Evolutionary conservation across 2,113 vertebrate species (phyloP).

Genomic region (Choloepus hoffmanni): DNA sequence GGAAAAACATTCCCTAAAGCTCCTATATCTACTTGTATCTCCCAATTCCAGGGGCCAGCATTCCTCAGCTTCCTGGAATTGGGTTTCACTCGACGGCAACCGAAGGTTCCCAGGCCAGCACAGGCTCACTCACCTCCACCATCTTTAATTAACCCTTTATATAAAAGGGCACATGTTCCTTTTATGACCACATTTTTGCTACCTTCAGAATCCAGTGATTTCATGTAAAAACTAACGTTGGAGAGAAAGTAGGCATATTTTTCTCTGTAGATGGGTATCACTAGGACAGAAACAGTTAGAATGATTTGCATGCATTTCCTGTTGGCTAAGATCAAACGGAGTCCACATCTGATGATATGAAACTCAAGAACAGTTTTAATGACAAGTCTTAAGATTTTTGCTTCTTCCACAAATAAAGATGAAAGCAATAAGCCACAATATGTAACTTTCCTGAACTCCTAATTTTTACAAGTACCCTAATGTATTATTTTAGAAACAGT

Average conservation of each 20-base stretch:
- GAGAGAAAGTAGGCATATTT: background rate
- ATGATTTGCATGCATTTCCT: background rate
- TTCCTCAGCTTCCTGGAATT: no score
- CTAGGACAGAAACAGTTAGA: accelerated
- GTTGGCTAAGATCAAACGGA: background rate
- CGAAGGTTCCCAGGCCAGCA: background rate
- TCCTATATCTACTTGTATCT: accelerated
- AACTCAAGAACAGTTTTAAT: background rate
- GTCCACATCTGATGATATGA: accelerated
- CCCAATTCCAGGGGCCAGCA: accelerated
- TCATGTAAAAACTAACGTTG: background rate
- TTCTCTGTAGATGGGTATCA: background rate
- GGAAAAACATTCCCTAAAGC: accelerated
- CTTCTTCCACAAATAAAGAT: background rate
- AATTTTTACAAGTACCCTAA: background rate
- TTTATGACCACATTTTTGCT: background rate
- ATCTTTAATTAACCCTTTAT: background rate
- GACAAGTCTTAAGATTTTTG: background rate
- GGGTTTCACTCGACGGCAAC: background rate
- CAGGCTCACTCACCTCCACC: accelerated
- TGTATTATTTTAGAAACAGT: background rate
- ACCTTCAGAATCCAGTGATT: background rate
- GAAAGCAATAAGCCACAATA: background rate
- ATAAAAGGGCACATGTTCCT: background rate
- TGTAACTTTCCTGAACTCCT: background rate